Conservation (phyloP, 2,888 invertebrate genomes). For the Luperina nickerlii region DNA sequence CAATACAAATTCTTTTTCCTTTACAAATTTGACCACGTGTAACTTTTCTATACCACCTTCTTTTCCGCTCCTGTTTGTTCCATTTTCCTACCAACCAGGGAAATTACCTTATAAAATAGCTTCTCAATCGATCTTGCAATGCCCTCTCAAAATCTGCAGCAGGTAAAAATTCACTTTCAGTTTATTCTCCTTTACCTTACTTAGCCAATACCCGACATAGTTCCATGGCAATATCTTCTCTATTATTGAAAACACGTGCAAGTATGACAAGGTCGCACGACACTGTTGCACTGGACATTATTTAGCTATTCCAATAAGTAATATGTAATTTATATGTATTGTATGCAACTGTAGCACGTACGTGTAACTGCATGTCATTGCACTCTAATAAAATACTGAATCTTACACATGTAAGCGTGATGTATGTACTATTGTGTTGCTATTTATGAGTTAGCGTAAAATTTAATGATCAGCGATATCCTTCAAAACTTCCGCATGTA, state of each 20-base stretch:
- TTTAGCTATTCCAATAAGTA: slow-evolving; percentile 49
- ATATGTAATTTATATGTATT: slow-evolving; percentile 50
- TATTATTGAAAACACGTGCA: slow-evolving; percentile 61
- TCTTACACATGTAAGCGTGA: slow-evolving; percentile 49
- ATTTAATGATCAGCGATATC: slow-evolving; percentile 38
- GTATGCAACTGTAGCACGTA: slow-evolving; percentile 50
- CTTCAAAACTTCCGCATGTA: slow-evolving; percentile 43
- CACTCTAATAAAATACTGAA: slow-evolving; percentile 52
- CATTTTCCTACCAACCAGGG: neutral
- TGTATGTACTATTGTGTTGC: slow-evolving; percentile 37
- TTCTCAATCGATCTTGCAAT: neutral
- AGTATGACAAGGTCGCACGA: slow-evolving; percentile 46
- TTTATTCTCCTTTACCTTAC: slow-evolving; percentile 23
- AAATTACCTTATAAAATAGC: neutral
- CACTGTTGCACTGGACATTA: slow-evolving; percentile 52
- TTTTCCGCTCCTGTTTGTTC: neutral
- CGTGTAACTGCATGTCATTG: slow-evolving; percentile 55
- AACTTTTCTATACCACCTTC: neutral
- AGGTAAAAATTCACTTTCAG: neutral
- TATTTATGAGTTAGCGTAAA: slow-evolving; percentile 35
- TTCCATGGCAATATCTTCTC: slow-evolving; percentile 51
- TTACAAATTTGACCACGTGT: neutral
- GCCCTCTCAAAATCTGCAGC: neutral
- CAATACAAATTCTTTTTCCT: neutral
- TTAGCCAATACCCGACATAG: slow-evolving; percentile 15